phyloP scores from a whole-genome alignment of 2,797 vertebrate genomes.

The Sebastolobus altivelis region DNA sequence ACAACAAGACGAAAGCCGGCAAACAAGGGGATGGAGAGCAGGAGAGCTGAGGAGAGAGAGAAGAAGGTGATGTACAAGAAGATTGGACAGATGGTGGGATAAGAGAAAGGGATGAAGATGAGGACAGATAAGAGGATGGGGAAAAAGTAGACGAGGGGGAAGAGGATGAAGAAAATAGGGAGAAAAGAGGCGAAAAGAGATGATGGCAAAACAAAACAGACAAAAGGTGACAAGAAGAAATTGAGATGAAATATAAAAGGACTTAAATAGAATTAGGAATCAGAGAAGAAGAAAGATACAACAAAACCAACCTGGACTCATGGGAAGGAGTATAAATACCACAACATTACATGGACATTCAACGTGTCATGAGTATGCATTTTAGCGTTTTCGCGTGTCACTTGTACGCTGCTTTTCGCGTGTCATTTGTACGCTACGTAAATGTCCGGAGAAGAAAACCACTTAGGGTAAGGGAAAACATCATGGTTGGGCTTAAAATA shows the following conservation, averaged over 20 bases:
- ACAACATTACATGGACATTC: no score
- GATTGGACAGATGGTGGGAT: constrained; percentile 49
- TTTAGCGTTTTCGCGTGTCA: no score
- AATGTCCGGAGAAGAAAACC: no score
- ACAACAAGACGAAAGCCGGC: constrained; percentile 22
- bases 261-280: neutral
- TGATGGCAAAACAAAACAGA: neutral
- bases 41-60: constrained; percentile 9
- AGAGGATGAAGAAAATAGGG: neutral
- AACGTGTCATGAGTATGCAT: no score
- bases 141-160: neutral
- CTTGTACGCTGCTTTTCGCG: no score
- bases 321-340: no score
- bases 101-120: constrained; percentile 4
- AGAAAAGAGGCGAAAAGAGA: neutral
- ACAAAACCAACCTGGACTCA: neutral
- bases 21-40: constrained; percentile 18
- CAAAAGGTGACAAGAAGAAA: neutral
- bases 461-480: no score
- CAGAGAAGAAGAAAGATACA: neutral
- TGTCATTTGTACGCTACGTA: no score
- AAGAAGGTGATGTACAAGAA: constrained; percentile 3
- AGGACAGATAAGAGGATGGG: neutral
- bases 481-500: no score
- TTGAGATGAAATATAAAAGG: neutral